Conservation (phyloP, 2,888 invertebrate genomes). For the Rhamnusium bicolor region DNA sequence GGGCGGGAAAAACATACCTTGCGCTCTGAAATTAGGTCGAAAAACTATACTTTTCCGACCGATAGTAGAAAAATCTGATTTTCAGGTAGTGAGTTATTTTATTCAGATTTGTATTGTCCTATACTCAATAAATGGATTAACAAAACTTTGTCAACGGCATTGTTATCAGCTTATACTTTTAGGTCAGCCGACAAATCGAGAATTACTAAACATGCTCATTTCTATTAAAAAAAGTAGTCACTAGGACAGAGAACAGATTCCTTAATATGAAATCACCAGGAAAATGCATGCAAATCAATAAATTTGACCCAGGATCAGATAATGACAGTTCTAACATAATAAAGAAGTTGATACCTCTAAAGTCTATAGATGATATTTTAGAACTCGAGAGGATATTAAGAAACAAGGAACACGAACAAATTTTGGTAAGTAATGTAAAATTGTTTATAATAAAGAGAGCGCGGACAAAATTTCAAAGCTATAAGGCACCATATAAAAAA, state of each 20-base stretch:
- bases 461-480: too few species aligned
- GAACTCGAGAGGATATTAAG: neutral
- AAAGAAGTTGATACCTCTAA: neutral
- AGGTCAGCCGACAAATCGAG: neutral
- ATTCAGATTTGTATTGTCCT: too few species aligned
- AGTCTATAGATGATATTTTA: neutral
- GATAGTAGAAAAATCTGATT: too few species aligned
- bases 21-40: too few species aligned
- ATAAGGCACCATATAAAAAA: too few species aligned
- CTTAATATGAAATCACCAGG: neutral
- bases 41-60: too few species aligned
- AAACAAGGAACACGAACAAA: neutral
- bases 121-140: too few species aligned
- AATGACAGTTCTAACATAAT: neutral
- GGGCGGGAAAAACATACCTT: too few species aligned
- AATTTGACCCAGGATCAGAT: too few species aligned
- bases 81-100: too few species aligned
- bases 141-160: neutral
- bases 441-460: too few species aligned
- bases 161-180: neutral
- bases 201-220: neutral
- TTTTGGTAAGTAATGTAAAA: constrained; percentile 2
- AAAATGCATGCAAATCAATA: neutral
- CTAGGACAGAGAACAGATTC: constrained; percentile 11
- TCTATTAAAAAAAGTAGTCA: neutral